Percentiles rank a stretch among this genome's conserved stretches.
phyloP scores from a whole-genome alignment of 2,797 vertebrate species.

The Avahi laniger region DNA sequence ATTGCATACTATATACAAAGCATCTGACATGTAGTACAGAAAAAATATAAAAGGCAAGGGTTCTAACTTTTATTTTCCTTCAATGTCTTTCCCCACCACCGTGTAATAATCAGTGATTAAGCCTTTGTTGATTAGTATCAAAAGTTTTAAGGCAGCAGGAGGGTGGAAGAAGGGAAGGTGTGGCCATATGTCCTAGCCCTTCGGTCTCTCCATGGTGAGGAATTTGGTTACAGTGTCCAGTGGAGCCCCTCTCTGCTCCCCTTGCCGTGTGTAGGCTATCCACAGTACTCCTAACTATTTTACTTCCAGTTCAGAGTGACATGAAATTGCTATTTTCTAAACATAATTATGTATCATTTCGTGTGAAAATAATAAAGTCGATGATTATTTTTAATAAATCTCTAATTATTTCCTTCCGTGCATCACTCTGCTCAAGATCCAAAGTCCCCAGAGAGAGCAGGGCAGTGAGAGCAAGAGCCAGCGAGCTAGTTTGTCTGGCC shows the following conservation, averaged over 20 bases:
- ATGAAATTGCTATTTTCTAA: neutral
- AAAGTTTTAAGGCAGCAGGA: neutral
- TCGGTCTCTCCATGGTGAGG: neutral
- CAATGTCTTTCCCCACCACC: neutral
- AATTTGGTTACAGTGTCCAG: too few species aligned
- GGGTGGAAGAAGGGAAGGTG: too few species aligned
- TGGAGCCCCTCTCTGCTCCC: neutral
- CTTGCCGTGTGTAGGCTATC: neutral
- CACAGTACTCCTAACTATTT: neutral
- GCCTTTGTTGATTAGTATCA: neutral
- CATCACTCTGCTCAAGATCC: neutral
- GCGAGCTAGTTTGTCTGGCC: neutral
- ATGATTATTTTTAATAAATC: neutral
- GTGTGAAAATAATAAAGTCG: conserved; percentile 1
- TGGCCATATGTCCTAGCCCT: rapidly evolving
- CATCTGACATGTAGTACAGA: neutral
- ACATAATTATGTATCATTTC: neutral
- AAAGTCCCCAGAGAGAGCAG: neutral
- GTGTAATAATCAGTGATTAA: neutral
- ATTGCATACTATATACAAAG: neutral
- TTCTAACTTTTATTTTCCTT: neutral
- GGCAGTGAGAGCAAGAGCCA: neutral
- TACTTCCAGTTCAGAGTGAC: neutral
- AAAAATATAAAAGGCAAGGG: neutral
- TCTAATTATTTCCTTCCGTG: neutral